These are phyloP conservation scores for Heptranchias perlo DNA, from an alignment of 2,113 vertebrate species.

Conservation along the genomic window DNA sequence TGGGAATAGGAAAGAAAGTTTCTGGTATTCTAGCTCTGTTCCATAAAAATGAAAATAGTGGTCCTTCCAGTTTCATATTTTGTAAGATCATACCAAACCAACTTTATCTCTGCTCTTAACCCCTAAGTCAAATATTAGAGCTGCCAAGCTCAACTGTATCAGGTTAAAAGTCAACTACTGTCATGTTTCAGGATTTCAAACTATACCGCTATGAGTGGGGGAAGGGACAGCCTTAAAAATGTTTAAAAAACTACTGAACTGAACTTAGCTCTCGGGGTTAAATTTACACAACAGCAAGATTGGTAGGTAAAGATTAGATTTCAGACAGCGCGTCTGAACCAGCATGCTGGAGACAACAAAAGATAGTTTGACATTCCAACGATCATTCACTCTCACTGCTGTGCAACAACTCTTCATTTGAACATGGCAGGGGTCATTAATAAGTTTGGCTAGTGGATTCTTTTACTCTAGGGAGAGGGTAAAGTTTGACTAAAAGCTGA, in stretches of 20 bases:
- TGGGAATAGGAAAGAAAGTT: neutral
- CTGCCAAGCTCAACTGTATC: neutral
- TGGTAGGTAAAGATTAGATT: too few relatives aligned
- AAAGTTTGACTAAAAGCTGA: too few relatives aligned
- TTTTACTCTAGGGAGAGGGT: too few relatives aligned
- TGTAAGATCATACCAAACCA: neutral
- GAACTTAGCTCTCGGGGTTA: neutral
- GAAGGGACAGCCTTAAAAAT: neutral
- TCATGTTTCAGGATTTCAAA: neutral
- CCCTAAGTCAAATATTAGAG: neutral
- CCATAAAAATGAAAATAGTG: neutral
- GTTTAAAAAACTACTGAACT: neutral
- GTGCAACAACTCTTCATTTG: too few relatives aligned
- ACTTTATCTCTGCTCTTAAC: neutral
- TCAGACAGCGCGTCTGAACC: too few relatives aligned
- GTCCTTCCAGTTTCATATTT: neutral
- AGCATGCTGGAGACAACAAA: too few relatives aligned
- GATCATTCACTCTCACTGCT: too few relatives aligned
- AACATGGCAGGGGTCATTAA: too few relatives aligned
- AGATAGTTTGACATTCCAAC: too few relatives aligned
- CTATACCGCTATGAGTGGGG: neutral
- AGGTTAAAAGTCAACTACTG: neutral
- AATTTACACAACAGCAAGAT: neutral
- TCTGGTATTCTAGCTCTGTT: neutral
- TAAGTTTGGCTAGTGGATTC: too few relatives aligned